Evolutionary conservation across 2,797 vertebrate species (phyloP), one percentile per base, ranked within the genome.

Genomic region (Peromyscus aztecus): DNA sequence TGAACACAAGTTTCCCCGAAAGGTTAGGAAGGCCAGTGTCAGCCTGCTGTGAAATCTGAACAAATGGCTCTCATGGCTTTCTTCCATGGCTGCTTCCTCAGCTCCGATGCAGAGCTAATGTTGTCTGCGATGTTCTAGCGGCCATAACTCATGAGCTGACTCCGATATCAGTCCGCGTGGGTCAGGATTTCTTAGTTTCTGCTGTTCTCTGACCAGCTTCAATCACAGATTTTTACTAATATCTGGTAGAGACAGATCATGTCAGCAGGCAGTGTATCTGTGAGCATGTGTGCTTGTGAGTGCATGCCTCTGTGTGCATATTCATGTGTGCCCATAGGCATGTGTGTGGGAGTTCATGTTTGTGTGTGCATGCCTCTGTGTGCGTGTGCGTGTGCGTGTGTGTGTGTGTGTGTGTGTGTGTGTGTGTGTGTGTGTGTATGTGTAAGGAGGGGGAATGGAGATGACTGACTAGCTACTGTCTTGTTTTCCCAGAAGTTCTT

Each of bases 61-160:
- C 4, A 11, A 65, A 40, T 0, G 14, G 8, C 34, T 67, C 12
- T 29, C 6, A 17, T 9, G 3, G 31, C 40, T 55, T 61, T 49
- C 46, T 40, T 46, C 65, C 12, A 14, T 0, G 0, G 0, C 40
- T 5, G 90, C 37, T 13, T 88, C 46, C 55, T 46, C 0, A 65
- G 59, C 40, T 0, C 6, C 19, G 0, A 14, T 0, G 16, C n/a
- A 2, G 40, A 23, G 1, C 0, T 1, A 63, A 2, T 0, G 49
- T 21, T 37, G 40, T 40, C 67, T 43, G 52, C 0, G 9, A 23
- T 3, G 4, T 11, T 57, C 49, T n/a, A 9, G 69, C 43, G 52
- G 52, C 13, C 17, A 1, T 19, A 57, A 49, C 13, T 10, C 4
- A 21, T 1, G 29, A 29, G 63, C 14, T 4, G 75, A 73, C 23